Base-by-base conservation (phyloP, 2,113 vertebrate genomes). In the Axis porcinus region DNA sequence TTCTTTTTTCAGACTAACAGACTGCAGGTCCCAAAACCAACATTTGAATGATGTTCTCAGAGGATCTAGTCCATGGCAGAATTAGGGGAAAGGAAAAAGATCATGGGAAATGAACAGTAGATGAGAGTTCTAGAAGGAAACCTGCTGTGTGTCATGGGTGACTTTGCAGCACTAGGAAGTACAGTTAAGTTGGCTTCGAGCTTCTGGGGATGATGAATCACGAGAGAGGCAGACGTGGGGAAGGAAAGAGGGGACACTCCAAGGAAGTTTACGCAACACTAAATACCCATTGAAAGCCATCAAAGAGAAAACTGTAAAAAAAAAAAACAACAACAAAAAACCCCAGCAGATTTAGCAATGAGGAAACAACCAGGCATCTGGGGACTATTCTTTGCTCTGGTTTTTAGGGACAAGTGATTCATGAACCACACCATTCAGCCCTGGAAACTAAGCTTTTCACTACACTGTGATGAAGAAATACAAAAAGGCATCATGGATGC, bases 401-500 rank as follows among this genome's bases (percentile, higher is more conserved):
- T 52, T 94, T 74, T 78, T 55, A 60, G 70, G 50, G 54, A 74
- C 15, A 0, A 30, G 79, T 92, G 92, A 76, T n/a, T 57, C 52
- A 67, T 1, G 1, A 28, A 3, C 23, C 13, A 14, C 17, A 4
- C 16, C 1, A 3, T 36, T 54, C 82, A 90, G 79, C 45, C 8
- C 52, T 5, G n/a, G 76, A 86, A 67, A 81, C 74, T 3, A 16
- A 36, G 54, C 13, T 5, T 5, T 88, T 54, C 5, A 3, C 60
- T 76, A 6, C 57, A 7, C 2, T 2, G 36, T 21, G 8, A 52
- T 1, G 5, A n/a, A 36, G n/a, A 60, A 36, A 47, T 3, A 17
- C 14, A 12, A 19, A 54, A 33, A 52, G 23, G 28, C n/a, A 2
- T 36, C 27, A 10, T 0, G 0, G 1, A 5, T 2, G 17, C 13